Base-by-base conservation (phyloP, 2,888 invertebrate genomes). In the Drosophila yooni region DNA sequence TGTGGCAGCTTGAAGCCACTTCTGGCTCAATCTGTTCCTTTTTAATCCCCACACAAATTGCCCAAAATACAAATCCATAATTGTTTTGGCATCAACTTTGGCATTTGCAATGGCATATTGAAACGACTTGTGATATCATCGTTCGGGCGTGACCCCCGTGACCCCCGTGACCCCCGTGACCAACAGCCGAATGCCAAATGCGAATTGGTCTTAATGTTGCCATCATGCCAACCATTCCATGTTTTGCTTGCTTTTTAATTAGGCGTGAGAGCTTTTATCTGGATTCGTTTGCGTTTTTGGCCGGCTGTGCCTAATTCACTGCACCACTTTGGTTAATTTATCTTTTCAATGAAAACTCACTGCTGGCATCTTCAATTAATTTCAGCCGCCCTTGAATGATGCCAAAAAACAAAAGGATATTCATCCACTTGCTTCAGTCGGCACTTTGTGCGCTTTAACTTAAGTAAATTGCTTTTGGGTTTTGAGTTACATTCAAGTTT, bases 251-350 rank as follows among this genome's bases (percentile, higher is more conserved):
- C 54, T 54, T 81, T 82, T 82, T 82, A 83, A 82, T 84, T 84
- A 82, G 76, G 70, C 74, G 70, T 79, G 53, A 83, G 70, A 76
- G 82, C 79, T 70, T 81, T 74, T 52, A 36, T 59, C 36, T 33
- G 21, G 34, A 43, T 43, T 57, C 57, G 43, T 43, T 38, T 64
- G 60, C 54, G 4, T 38, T 38, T 36, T 54, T 53, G 48, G 25
- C 46, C 33, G 40, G 54, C 48, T 53, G 58, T 43, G 59, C 27
- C 31, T 31, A 57, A 57, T 57, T 43, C 18, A 43, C 31, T 57
- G 52, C 34, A 71, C 57, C 82, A 79, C 70, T 84, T 67, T 69
- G 48, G 72, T 67, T 79, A 82, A 82, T 84, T 82, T 79, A 74
- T 77, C 51, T 70, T 56, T 63, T 59, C 60, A 70, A 67, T 62